Percentiles rank a stretch among this genome's conserved stretches.
Conservation (phyloP, 2,888 invertebrate genomes). For the Siphlonurus alternatus region DNA sequence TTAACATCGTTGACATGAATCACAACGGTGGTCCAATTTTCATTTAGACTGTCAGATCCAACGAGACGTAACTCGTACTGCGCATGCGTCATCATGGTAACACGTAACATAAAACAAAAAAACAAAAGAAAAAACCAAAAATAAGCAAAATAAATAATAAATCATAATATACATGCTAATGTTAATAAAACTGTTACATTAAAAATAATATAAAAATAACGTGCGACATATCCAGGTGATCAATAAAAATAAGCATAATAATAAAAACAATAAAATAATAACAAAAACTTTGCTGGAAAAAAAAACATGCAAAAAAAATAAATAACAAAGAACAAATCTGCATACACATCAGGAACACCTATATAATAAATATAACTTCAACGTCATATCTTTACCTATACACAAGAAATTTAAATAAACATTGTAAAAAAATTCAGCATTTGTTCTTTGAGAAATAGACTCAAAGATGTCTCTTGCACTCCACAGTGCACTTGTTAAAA, state of each 20-base stretch:
- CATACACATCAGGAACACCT: conserved; percentile 4
- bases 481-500: too few species aligned
- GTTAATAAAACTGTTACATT: neutral
- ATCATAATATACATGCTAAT: neutral
- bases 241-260: conserved; percentile 22
- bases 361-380: conserved; percentile 10
- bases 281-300: conserved; percentile 6
- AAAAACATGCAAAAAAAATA: conserved; percentile 11
- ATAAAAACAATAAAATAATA: conserved; percentile 26
- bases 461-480: too few species aligned
- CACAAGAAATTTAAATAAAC: too few species aligned
- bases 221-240: neutral
- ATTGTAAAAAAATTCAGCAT: too few species aligned
- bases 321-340: conserved; percentile 8
- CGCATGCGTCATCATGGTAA: conserved; percentile 13
- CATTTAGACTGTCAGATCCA: conserved; percentile 78
- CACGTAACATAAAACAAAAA: conserved; percentile 11
- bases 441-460: too few species aligned
- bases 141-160: neutral
- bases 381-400: conserved; percentile 14
- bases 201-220: conserved; percentile 1
- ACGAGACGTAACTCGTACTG: conserved; percentile 80
- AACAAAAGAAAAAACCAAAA: conserved; percentile 6
- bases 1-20: conserved; percentile 74
- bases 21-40: conserved; percentile 68